Evolutionary conservation across 2,888 invertebrate genomes (phyloP).

Genomic region (Cephus rjabovi): DNA sequence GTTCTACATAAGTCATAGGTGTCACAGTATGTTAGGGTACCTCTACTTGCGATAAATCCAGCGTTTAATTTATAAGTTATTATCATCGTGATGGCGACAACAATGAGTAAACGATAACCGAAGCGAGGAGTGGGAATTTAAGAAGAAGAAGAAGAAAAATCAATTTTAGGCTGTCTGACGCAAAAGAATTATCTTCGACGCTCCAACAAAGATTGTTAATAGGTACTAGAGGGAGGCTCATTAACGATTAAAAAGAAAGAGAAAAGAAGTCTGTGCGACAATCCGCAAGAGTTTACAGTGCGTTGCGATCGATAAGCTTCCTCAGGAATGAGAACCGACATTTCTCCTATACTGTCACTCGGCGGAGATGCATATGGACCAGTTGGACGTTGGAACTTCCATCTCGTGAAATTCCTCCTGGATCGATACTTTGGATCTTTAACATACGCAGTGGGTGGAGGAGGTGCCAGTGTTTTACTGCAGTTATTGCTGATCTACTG

Average conservation of each 20-base stretch:
- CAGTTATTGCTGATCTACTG: not conserved
- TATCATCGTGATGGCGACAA: constrained; percentile 39
- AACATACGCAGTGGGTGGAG: not conserved
- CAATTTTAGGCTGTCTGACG: not conserved
- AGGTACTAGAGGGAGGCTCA: not conserved
- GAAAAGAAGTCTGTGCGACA: not conserved
- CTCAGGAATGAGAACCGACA: not conserved
- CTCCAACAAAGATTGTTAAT: not conserved
- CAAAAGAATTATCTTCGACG: not conserved
- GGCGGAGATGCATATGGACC: not conserved
- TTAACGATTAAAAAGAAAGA: not conserved
- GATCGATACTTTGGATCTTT: not conserved
- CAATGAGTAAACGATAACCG: not conserved
- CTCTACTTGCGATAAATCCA: constrained; percentile 45
- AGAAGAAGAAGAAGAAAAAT: not conserved
- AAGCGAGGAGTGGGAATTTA: not conserved
- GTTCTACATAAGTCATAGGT: constrained; percentile 49
- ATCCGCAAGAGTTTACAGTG: not conserved
- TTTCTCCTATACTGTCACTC: not conserved
- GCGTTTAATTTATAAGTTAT: constrained; percentile 45
- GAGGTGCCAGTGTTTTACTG: not conserved
- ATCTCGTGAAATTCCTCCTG: not conserved
- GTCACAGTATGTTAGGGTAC: constrained; percentile 50
- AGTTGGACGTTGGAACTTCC: not conserved
- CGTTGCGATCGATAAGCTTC: not conserved